These are phyloP conservation scores for Sinella curviseta DNA, from an alignment of 1,140 invertebrate genomes.

Conservation along the genomic window DNA sequence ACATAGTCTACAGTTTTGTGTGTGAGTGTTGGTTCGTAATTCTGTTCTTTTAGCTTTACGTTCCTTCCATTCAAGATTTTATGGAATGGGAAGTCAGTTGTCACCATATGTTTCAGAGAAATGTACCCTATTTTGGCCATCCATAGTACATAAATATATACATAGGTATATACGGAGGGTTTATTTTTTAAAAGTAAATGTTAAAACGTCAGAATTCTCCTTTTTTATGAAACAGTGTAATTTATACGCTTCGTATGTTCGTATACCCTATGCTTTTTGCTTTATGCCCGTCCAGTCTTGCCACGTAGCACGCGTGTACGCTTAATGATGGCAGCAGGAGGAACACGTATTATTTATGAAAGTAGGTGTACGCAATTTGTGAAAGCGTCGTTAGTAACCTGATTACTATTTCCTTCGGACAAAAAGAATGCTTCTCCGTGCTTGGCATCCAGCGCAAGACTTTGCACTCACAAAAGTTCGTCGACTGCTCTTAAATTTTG, in stretches of 20 bases:
- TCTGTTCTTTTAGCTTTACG: background rate
- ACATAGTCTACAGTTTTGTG: background rate
- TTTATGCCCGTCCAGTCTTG: too few relatives aligned
- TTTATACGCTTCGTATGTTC: too few relatives aligned
- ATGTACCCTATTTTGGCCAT: background rate
- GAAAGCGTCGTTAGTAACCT: background rate
- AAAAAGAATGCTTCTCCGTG: background rate
- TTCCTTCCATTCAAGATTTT: background rate
- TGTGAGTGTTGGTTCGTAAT: background rate
- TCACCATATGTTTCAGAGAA: constrained; percentile 16
- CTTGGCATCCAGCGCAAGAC: background rate
- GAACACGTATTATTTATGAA: too few relatives aligned
- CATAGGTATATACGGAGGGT: background rate
- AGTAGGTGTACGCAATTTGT: background rate
- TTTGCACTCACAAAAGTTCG: too few relatives aligned
- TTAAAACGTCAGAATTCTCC: too few relatives aligned
- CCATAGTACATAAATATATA: too few relatives aligned
- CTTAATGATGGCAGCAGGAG: too few relatives aligned
- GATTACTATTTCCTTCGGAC: background rate
- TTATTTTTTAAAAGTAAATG: background rate
- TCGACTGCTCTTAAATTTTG: too few relatives aligned
- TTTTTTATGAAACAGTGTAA: background rate
- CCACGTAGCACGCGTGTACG: too few relatives aligned
- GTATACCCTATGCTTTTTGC: too few relatives aligned
- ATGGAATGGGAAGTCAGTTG: constrained; percentile 18